These are phyloP conservation scores for Melitaea cinxia DNA, from an alignment of 1,140 invertebrate species.

Conservation along the genomic window DNA sequence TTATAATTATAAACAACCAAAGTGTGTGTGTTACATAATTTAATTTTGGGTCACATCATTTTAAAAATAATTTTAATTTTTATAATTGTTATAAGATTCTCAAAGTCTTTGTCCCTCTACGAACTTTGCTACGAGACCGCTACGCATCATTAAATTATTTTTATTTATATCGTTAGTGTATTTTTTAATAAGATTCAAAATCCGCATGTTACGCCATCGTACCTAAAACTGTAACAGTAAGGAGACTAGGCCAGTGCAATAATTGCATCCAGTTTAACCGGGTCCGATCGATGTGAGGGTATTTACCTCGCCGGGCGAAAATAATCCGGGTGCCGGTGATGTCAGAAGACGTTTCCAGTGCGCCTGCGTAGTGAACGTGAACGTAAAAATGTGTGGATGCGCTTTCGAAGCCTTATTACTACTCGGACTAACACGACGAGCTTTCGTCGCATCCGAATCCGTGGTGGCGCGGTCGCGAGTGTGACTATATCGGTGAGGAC, in stretches of 20 bases:
- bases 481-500: slow-evolving; percentile 29
- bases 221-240: slow-evolving; percentile 51
- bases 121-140: background rate
- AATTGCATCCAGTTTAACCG: slow-evolving; percentile 80
- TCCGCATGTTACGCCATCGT: background rate
- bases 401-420: slow-evolving; percentile 63
- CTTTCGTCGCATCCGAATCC: slow-evolving; percentile 46
- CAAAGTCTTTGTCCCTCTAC: background rate
- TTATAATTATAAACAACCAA: no score
- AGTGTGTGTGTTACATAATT: no score
- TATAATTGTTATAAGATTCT: no score
- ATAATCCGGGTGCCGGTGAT: slow-evolving; percentile 77
- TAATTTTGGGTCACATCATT: no score
- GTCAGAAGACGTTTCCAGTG: slow-evolving; percentile 64
- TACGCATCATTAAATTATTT: background rate
- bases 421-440: slow-evolving; percentile 50
- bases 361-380: slow-evolving; percentile 61
- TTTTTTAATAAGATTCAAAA: background rate
- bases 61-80: no score
- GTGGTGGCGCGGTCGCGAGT: slow-evolving; percentile 40
- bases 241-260: slow-evolving; percentile 77
- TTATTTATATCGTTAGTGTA: background rate
- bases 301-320: slow-evolving; percentile 80
- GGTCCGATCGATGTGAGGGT: slow-evolving; percentile 79
- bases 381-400: slow-evolving; percentile 63